Evolutionary conservation across 2,888 invertebrate species (phyloP).

Genomic region (Orthonevra nobilis): DNA sequence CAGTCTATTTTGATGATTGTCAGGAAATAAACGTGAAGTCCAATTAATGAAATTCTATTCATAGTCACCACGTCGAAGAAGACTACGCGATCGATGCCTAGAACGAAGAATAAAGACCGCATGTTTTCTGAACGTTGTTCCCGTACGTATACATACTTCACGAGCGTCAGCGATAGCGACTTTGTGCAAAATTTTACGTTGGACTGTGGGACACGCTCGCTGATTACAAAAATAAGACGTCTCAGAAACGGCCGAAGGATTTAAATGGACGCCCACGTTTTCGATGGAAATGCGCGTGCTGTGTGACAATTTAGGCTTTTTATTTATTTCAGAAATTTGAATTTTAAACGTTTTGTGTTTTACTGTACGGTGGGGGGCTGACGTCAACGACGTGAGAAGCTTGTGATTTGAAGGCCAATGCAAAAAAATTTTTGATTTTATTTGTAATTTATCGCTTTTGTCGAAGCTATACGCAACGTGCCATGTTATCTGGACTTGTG

Average conservation of each 20-base stretch:
- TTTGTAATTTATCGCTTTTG: too few species aligned
- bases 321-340: slow-evolving; percentile 9
- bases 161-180: too few species aligned
- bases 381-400: not conserved
- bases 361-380: too few species aligned
- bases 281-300: slow-evolving; percentile 33
- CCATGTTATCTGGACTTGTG: too few species aligned
- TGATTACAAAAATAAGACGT: slow-evolving; percentile 38
- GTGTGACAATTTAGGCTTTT: slow-evolving; percentile 20
- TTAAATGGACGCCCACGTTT: slow-evolving; percentile 28
- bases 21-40: slow-evolving; percentile 20
- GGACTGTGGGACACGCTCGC: slow-evolving; percentile 39
- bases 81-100: too few species aligned
- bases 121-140: too few species aligned
- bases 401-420: not conserved
- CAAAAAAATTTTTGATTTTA: too few species aligned
- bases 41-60: slow-evolving; percentile 25
- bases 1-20: slow-evolving; percentile 4
- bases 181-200: slow-evolving; percentile 13
- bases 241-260: slow-evolving; percentile 21
- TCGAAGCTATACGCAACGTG: too few species aligned
- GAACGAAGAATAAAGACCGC: too few species aligned
- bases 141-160: too few species aligned
- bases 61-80: too few species aligned
- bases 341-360: too few species aligned